A percentile compares a stretch with the other conserved stretches of the same genome.
Evolutionary conservation across 1,140 invertebrate genomes (phyloP).

Genomic region (Belonocnema kinseyi): DNA sequence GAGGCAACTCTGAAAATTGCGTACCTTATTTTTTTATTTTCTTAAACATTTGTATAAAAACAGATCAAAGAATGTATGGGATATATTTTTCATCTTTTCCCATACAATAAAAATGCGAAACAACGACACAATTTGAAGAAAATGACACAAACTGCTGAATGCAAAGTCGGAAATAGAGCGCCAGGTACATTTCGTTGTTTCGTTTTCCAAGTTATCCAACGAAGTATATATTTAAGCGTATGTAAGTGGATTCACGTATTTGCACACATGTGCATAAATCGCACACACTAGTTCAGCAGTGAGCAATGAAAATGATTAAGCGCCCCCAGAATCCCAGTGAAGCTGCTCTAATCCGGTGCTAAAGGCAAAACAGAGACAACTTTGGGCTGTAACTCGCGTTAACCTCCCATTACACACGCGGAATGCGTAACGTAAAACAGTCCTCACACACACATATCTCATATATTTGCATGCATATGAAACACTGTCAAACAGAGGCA

Average conservation of each 20-base stretch:
- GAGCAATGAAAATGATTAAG: slow-evolving; percentile 67
- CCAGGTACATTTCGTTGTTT: slow-evolving; percentile 47
- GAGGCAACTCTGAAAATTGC: too few relatives aligned
- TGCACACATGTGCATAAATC: slow-evolving; percentile 20
- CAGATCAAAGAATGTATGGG: too few relatives aligned
- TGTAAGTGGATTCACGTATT: slow-evolving; percentile 29
- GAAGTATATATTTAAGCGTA: slow-evolving; percentile 20
- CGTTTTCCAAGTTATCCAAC: slow-evolving; percentile 33
- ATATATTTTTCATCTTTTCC: background rate
- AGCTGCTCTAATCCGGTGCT: slow-evolving; percentile 65
- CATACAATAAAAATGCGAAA: slow-evolving; percentile 25
- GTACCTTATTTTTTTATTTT: too few relatives aligned
- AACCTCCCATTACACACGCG: slow-evolving; percentile 54
- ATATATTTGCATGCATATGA: background rate
- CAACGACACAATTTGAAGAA: slow-evolving; percentile 45
- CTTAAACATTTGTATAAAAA: too few relatives aligned
- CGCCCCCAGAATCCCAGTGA: slow-evolving; percentile 63
- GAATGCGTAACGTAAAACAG: slow-evolving; percentile 43
- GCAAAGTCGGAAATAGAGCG: slow-evolving; percentile 51
- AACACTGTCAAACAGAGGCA: too few relatives aligned
- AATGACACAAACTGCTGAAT: slow-evolving; percentile 41
- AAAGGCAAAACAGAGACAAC: slow-evolving; percentile 65
- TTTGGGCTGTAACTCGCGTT: slow-evolving; percentile 59
- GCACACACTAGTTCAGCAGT: slow-evolving; percentile 21
- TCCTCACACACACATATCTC: slow-evolving; percentile 40